A percentile compares a stretch with the other conserved stretches of the same genome.
phyloP scores from a whole-genome alignment of 2,888 invertebrate species.

The Eueremaeus valkanovi region DNA sequence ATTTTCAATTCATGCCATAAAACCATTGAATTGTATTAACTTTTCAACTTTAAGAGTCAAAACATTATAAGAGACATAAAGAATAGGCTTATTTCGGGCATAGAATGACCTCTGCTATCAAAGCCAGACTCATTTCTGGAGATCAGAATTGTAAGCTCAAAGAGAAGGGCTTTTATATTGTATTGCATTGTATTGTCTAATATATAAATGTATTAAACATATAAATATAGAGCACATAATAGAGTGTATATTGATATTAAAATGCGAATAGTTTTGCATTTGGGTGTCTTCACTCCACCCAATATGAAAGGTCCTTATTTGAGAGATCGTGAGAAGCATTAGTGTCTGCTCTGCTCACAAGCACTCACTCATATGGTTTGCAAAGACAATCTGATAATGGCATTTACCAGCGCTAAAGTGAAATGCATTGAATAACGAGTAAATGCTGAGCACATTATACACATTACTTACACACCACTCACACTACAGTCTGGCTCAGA shows the following conservation, averaged over 20 bases:
- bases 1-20: constrained; percentile 21
- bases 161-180: not conserved
- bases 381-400: constrained; percentile 29
- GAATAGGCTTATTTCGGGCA: not conserved
- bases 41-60: constrained; percentile 14
- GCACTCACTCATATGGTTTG: not conserved
- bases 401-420: constrained; percentile 13
- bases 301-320: constrained; percentile 2
- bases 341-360: not conserved
- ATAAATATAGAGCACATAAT: not conserved
- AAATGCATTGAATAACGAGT: not conserved
- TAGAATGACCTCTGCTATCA: constrained; percentile 2
- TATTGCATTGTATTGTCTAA: not conserved
- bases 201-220: not conserved
- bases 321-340: not conserved
- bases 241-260: constrained; percentile 16
- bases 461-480: too few species aligned
- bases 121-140: not conserved
- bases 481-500: too few species aligned
- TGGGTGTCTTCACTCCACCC: constrained; percentile 18
- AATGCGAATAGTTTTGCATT: constrained; percentile 12
- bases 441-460: not conserved
- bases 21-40: constrained; percentile 28
- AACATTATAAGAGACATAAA: constrained; percentile 9
- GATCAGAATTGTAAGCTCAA: not conserved